A percentile compares a stretch with the other conserved stretches of the same genome.
Conservation (phyloP, 2,113 vertebrate species). For the Recurvirostra avosetta region DNA sequence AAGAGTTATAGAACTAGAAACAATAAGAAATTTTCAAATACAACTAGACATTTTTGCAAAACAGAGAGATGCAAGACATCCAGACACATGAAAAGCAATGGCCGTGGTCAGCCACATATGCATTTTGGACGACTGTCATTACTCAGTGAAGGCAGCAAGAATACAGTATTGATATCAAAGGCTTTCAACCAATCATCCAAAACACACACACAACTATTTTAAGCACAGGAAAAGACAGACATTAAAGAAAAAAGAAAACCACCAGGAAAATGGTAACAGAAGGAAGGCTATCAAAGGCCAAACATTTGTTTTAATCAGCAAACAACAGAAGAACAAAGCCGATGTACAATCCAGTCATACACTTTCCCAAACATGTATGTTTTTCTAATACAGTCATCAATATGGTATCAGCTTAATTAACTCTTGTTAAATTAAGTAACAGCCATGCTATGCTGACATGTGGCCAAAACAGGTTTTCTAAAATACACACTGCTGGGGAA, state of each 20-base stretch:
- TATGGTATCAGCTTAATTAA: not conserved
- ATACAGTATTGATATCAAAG: not conserved
- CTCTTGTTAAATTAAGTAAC: not conserved
- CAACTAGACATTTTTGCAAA: not conserved
- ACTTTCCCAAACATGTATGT: not conserved
- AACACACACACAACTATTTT: fast-evolving
- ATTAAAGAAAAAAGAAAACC: not conserved
- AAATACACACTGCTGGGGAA: not conserved
- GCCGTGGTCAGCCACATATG: not conserved
- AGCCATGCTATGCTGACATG: not conserved
- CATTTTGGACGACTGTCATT: not conserved
- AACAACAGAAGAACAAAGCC: not conserved
- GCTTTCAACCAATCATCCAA: not conserved
- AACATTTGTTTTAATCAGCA: not conserved
- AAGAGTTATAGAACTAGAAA: not conserved
- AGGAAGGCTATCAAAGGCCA: not conserved
- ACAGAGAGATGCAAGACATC: not conserved
- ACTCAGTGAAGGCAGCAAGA: not conserved
- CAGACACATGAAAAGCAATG: not conserved
- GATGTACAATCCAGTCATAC: not conserved
- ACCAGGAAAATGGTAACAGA: not conserved
- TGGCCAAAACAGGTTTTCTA: not conserved
- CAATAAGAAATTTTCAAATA: not conserved
- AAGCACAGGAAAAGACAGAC: not conserved
- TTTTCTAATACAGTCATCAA: not conserved